Evolutionary conservation across 1,140 invertebrate genomes (phyloP).

Genomic region (Atopsyche davidsoni): DNA sequence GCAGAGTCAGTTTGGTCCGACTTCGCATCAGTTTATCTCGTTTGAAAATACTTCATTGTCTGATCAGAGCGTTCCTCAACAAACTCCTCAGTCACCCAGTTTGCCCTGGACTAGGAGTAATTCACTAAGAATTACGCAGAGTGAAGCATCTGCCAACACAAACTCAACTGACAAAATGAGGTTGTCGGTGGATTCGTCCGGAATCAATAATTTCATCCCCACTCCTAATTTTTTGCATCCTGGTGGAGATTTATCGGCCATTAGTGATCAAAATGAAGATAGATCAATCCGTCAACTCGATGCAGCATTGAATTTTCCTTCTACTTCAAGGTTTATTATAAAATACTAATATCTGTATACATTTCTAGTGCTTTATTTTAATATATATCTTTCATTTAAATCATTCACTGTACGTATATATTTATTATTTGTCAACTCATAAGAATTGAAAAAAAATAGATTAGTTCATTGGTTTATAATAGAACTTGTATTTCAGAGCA

Average conservation of each 20-base stretch:
- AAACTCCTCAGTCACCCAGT: no score
- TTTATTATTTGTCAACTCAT: no score
- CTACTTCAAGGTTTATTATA: conserved; percentile 13
- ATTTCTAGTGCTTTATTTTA: no score
- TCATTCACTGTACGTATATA: no score
- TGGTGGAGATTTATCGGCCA: no score
- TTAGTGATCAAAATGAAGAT: conserved; percentile 8
- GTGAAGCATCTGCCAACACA: not conserved
- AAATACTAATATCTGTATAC: conserved; percentile 5
- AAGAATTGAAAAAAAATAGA: no score
- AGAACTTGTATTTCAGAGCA: conserved; percentile 13
- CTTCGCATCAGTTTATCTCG: conserved; percentile 33
- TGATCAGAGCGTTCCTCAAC: not conserved
- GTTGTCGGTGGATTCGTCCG: not conserved
- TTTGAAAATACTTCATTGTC: conserved; percentile 32
- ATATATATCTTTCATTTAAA: no score
- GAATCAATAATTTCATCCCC: conserved; percentile 6
- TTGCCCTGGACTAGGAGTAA: no score
- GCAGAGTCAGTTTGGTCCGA: conserved; percentile 38
- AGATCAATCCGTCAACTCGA: not conserved
- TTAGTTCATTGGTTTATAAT: not conserved
- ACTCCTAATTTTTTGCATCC: conserved; percentile 7
- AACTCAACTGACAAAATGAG: not conserved
- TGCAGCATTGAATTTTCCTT: conserved; percentile 16
- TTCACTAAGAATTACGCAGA: not conserved